phyloP scores from a whole-genome alignment of 2,797 vertebrate genomes.

The Leontocebus nigricollis region DNA sequence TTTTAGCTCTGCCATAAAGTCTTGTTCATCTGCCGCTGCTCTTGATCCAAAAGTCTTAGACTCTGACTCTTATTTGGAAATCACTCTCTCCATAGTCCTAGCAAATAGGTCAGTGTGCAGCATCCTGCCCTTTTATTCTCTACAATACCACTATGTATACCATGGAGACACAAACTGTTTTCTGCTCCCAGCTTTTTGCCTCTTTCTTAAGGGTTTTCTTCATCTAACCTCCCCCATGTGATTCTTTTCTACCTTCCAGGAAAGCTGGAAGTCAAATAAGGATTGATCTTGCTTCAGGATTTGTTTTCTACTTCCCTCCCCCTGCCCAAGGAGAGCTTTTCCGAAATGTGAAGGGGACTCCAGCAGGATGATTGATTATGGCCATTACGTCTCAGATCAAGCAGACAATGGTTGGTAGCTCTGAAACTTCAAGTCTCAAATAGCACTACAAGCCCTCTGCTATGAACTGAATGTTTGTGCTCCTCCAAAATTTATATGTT shows the following conservation, averaged over 20 bases:
- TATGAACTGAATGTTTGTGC: neutral
- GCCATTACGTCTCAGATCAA: neutral
- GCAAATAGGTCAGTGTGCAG: neutral
- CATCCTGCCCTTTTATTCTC: neutral
- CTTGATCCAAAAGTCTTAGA: neutral
- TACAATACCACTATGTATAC: neutral
- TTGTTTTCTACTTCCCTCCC: neutral
- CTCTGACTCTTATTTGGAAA: neutral
- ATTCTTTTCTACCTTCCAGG: neutral
- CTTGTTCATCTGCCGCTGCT: neutral
- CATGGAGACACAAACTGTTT: neutral
- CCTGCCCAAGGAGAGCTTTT: neutral
- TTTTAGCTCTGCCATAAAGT: accelerated
- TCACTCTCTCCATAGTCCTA: neutral
- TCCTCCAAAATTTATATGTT: neutral
- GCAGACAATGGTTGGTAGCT: neutral
- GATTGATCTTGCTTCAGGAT: neutral
- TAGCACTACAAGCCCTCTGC: neutral
- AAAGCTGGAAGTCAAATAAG: neutral
- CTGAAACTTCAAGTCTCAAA: neutral
- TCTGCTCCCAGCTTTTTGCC: neutral
- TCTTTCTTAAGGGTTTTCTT: neutral
- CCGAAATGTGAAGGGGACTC: neutral
- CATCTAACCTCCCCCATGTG: neutral
- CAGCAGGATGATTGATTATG: neutral